Conservation (phyloP, 1,140 invertebrate species). For the Anoplophora glabripennis region DNA sequence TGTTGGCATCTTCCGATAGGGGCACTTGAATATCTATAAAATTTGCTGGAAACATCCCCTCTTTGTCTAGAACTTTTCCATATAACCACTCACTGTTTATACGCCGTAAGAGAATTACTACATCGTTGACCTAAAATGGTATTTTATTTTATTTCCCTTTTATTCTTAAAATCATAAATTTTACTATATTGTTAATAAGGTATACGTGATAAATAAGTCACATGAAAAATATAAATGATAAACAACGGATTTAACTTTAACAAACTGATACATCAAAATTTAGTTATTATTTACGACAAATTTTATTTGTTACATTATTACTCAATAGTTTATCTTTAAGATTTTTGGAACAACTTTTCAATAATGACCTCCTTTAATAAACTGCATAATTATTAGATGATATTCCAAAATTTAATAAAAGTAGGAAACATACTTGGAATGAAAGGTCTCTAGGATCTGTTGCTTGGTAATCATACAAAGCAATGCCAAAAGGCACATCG, state of each 20-base stretch:
- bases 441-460: constrained; percentile 68
- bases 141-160: constrained; percentile 3
- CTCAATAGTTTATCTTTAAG: neutral
- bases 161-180: neutral
- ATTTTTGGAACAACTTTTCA: neutral
- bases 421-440: constrained; percentile 58
- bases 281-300: too few species aligned
- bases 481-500: constrained; percentile 61
- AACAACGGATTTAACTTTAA: neutral
- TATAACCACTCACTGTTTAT: constrained; percentile 79
- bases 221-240: neutral
- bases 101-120: constrained; percentile 63
- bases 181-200: neutral
- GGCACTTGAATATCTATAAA: constrained; percentile 77
- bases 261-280: too few species aligned
- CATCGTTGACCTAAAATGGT: constrained; percentile 62
- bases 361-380: neutral
- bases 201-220: neutral
- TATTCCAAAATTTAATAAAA: neutral
- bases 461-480: constrained; percentile 70
- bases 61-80: constrained; percentile 57
- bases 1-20: constrained; percentile 50
- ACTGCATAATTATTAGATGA: neutral
- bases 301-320: too few species aligned
- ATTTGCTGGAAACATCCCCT: constrained; percentile 78